Evolutionary conservation across 2,797 vertebrate species (phyloP).

Genomic region (Loris lydekkerianus): DNA sequence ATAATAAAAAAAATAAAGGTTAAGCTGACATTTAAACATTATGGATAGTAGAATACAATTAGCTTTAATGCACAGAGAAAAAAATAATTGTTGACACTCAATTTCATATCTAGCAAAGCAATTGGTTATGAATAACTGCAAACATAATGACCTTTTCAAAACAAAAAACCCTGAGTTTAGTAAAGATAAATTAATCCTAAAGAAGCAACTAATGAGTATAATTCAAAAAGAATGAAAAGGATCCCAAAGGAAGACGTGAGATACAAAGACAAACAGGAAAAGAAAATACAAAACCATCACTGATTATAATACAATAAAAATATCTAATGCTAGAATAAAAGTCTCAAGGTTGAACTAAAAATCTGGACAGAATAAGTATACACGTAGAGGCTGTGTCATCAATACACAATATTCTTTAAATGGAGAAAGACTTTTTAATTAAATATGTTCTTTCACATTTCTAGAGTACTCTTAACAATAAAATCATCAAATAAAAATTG

Average conservation of each 20-base stretch:
- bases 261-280: not conserved
- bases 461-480: not conserved
- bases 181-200: not conserved
- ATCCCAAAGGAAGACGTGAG: not conserved
- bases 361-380: not conserved
- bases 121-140: not conserved
- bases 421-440: not conserved
- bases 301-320: not conserved
- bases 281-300: not conserved
- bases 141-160: not conserved
- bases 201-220: not conserved
- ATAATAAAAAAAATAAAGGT: not conserved
- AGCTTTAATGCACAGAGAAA: not conserved
- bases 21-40: constrained; percentile 13
- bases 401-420: not conserved
- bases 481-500: not conserved
- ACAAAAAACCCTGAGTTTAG: not conserved
- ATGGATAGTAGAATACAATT: not conserved
- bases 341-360: not conserved
- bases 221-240: not conserved
- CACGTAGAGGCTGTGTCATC: not conserved
- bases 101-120: not conserved
- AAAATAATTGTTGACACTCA: not conserved
- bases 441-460: not conserved
- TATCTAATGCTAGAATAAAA: not conserved